Conservation (phyloP, 2,888 invertebrate genomes). For the Drosophila suboccidentalis region DNA sequence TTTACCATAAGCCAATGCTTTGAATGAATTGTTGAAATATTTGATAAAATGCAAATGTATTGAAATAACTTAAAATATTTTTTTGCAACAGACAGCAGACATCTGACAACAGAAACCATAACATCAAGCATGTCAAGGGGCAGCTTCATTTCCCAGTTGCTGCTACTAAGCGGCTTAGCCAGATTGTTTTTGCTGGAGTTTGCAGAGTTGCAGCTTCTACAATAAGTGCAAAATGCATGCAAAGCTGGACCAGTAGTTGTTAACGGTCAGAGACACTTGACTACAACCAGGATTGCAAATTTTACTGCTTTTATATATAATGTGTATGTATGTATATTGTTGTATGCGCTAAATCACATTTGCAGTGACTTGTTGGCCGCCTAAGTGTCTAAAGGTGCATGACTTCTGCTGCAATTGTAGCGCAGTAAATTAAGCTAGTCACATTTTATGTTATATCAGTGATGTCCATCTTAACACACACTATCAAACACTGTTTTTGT, state of each 20-base stretch:
- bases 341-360: too few relatives aligned
- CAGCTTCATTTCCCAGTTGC: slow-evolving; percentile 1
- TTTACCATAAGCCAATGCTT: too few relatives aligned
- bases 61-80: too few relatives aligned
- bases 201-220: slow-evolving; percentile 22
- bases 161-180: slow-evolving; percentile 70
- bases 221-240: slow-evolving; percentile 62
- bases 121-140: slow-evolving; percentile 3
- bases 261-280: slow-evolving; percentile 16
- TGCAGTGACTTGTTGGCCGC: slow-evolving; percentile 32
- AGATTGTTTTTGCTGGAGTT: slow-evolving; percentile 50
- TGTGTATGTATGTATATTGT: not conserved
- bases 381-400: slow-evolving; percentile 24
- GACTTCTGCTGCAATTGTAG: slow-evolving; percentile 22
- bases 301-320: not conserved
- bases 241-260: slow-evolving; percentile 20
- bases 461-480: too few relatives aligned
- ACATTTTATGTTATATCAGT: not conserved
- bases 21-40: too few relatives aligned
- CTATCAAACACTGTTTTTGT: too few relatives aligned
- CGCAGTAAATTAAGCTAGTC: slow-evolving; percentile 1
- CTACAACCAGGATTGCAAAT: slow-evolving; percentile 23
- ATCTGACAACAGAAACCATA: not conserved
- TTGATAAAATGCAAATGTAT: too few relatives aligned
- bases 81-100: slow-evolving; percentile 2